Evolutionary conservation across 2,797 vertebrate genomes (phyloP), one percentile per base, ranked within the genome.

Genomic region (Eurystomus glaucurus): DNA sequence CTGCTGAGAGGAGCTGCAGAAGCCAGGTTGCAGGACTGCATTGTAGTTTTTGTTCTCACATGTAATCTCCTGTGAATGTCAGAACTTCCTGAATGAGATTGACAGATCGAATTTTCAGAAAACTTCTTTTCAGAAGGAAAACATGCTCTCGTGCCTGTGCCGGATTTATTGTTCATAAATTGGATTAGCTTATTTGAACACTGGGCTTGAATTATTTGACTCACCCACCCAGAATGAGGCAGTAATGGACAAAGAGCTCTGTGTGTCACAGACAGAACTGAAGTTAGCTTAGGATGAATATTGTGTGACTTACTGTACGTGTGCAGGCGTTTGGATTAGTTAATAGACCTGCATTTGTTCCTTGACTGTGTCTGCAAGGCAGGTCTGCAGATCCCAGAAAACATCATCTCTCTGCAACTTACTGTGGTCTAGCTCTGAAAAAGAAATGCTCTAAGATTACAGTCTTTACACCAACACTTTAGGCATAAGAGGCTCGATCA

Each of bases 101-200:
- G 3, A 68, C 18, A 51, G 22, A n/a, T 20, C 41, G 25, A 70
- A 60, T 64, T 60, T 79, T 78, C 66, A 50, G 31, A 72, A 37
- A 35, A 61, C 8, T 64, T 61, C 28, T 54, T 41, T 35, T 51
- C 25, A n/a, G 19, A 58, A 48, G 18, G 20, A 54, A 68, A 26
- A 43, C 14, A 14, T 0, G 1, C 17, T 58, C 9, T 50, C 0
- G 1, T 66, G 22, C 31, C 11, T 26, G 22, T 35, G 16, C 19
- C 41, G 45, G 45, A 62, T 46, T 45, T 69, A 29, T 58, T 64
- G 21, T n/a, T 58, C 23, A 28, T 50, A 64, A 72, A 71, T 43
- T 31, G 18, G 3, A 14, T 70, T 57, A 19, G 23, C 72, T 88
- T 57, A 43, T 85, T 57, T 43, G 58, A 81, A 71, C 25, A 41